Evolutionary conservation across 2,113 vertebrate genomes (phyloP).

Genomic region (Cinclus mexicanus): DNA sequence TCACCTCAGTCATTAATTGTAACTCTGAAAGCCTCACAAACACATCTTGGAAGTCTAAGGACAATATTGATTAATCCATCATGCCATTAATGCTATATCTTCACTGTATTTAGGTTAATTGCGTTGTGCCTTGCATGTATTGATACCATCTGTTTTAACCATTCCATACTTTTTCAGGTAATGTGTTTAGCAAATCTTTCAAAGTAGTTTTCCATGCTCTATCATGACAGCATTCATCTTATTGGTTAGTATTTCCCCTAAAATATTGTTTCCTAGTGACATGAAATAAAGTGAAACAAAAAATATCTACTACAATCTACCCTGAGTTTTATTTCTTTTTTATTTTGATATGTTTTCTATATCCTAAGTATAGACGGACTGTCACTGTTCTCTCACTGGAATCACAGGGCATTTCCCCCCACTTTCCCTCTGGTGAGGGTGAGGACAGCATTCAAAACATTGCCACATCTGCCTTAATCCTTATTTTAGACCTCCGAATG

Average conservation of each 20-base stretch:
- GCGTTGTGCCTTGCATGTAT: not conserved
- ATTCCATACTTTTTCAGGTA: not conserved
- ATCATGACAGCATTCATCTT: not conserved
- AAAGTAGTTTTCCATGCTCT: not conserved
- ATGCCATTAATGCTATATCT: not conserved
- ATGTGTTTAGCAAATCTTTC: not conserved
- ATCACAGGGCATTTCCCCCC: not conserved
- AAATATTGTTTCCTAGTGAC: not conserved
- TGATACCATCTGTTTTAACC: not conserved
- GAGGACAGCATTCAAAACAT: not conserved
- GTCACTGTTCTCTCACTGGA: not conserved
- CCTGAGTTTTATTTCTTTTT: not conserved
- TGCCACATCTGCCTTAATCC: not conserved
- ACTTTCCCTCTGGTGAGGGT: not conserved
- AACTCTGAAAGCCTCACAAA: not conserved
- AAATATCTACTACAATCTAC: not conserved
- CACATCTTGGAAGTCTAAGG: not conserved
- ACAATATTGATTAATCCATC: not conserved
- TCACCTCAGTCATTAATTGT: not conserved
- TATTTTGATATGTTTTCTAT: not conserved
- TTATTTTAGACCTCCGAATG: not conserved
- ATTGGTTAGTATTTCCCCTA: not conserved
- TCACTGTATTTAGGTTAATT: not conserved
- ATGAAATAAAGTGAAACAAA: not conserved
- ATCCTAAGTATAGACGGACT: not conserved